phyloP scores from a whole-genome alignment of 2,113 vertebrate genomes.

The Archilochus colubris region DNA sequence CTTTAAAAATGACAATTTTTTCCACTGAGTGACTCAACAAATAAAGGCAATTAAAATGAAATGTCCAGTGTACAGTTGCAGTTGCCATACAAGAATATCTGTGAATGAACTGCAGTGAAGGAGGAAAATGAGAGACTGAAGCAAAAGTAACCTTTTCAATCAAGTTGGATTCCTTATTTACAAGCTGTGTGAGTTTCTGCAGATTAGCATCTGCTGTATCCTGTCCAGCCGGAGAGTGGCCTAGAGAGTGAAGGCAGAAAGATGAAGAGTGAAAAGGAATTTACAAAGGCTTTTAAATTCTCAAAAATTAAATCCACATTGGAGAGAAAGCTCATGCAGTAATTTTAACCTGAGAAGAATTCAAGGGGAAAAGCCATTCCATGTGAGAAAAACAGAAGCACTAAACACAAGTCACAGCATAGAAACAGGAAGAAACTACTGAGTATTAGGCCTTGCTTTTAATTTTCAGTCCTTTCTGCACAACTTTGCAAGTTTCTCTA shows the following conservation, averaged over 20 bases:
- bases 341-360: not conserved
- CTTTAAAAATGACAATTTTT: not conserved
- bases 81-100: conserved; percentile 3
- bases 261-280: conserved; percentile 56
- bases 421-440: not conserved
- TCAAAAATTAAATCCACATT: not conserved
- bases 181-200: conserved; percentile 98
- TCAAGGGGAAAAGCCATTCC: conserved; percentile 1
- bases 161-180: conserved; percentile 99
- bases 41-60: not conserved
- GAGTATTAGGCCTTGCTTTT: not conserved
- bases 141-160: conserved; percentile 94
- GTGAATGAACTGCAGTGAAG: conserved; percentile 42
- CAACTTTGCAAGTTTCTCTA: not conserved
- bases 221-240: conserved; percentile 83
- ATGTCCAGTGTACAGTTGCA: not conserved
- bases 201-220: conserved; percentile 94
- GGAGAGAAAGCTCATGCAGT: not conserved
- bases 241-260: conserved; percentile 80
- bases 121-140: conserved; percentile 68
- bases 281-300: conserved; percentile 35
- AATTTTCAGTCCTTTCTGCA: not conserved
- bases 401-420: not conserved
- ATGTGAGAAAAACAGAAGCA: not conserved
- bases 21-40: not conserved